Percentiles rank a stretch among this genome's conserved stretches.
Evolutionary conservation across 2,113 vertebrate genomes (phyloP).

Genomic region (Lichenostomus cassidix): DNA sequence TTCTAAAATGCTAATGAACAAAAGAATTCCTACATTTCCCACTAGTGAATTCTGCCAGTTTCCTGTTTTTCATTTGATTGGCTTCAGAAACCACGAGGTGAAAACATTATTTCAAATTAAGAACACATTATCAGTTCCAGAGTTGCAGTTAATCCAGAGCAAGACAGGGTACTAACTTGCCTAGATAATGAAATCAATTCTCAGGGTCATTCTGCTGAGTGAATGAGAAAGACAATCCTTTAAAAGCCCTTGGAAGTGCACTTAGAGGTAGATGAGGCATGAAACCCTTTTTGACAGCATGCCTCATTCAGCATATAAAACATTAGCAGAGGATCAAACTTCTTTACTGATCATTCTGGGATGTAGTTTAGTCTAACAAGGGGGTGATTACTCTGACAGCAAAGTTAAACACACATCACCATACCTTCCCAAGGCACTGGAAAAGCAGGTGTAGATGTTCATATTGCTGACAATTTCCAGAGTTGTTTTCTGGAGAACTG

Average conservation of each 20-base stretch:
- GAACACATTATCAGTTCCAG: background rate
- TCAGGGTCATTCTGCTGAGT: background rate
- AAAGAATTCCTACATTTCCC: background rate
- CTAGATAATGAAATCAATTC: constrained; percentile 3
- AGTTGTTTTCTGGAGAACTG: background rate
- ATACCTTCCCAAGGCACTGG: background rate
- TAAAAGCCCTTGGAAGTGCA: background rate
- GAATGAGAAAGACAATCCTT: background rate
- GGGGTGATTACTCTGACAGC: background rate
- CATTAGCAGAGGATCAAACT: background rate
- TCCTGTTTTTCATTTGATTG: background rate
- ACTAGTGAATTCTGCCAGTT: background rate
- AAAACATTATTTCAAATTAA: background rate
- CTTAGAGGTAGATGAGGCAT: constrained; percentile 3
- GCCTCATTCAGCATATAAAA: background rate
- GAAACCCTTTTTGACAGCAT: constrained; percentile 6
- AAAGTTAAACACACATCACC: accelerated
- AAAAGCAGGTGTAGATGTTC: background rate
- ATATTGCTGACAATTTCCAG: background rate
- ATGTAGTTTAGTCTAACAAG: background rate
- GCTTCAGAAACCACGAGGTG: background rate
- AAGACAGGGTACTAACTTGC: background rate
- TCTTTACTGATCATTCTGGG: background rate
- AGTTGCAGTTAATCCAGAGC: background rate
- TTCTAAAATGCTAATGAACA: background rate